Percentiles rank a stretch among this genome's conserved stretches.
Conservation (phyloP, 2,113 vertebrate genomes). For the Trachemys scripta region DNA sequence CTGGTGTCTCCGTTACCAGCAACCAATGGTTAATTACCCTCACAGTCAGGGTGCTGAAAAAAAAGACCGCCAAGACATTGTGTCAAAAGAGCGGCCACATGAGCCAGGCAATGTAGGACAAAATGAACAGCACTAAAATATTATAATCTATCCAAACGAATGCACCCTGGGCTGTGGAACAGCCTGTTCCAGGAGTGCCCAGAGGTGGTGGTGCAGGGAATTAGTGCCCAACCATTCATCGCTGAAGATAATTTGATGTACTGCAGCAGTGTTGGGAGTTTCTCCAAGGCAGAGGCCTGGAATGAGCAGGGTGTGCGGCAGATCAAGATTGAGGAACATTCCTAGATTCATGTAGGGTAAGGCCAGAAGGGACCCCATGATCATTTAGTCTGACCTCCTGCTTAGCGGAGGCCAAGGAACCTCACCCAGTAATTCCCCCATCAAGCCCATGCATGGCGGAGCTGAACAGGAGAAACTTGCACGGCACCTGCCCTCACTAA, state of each 20-base stretch:
- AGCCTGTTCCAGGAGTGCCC: neutral
- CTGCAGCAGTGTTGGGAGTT: neutral
- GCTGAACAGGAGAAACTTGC: neutral
- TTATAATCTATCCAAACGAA: neutral
- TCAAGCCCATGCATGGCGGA: neutral
- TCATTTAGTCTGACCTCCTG: neutral
- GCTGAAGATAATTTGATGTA: neutral
- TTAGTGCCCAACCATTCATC: neutral
- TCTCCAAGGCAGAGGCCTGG: neutral
- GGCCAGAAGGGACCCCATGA: neutral
- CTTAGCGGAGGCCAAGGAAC: neutral
- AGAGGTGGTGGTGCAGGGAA: neutral
- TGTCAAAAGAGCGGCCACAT: neutral
- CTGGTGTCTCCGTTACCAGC: too few species aligned
- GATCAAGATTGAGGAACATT: neutral
- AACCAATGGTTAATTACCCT: neutral
- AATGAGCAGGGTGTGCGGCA: fast-evolving
- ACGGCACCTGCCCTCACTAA: neutral
- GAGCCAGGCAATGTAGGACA: neutral
- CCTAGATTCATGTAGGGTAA: neutral
- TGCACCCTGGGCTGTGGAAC: fast-evolving
- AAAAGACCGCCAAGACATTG: neutral
- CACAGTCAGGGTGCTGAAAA: neutral
- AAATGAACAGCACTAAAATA: neutral
- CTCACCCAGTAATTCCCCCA: neutral